Base-by-base conservation (phyloP, 2,113 vertebrate species). In the Taurulus bubalis region DNA sequence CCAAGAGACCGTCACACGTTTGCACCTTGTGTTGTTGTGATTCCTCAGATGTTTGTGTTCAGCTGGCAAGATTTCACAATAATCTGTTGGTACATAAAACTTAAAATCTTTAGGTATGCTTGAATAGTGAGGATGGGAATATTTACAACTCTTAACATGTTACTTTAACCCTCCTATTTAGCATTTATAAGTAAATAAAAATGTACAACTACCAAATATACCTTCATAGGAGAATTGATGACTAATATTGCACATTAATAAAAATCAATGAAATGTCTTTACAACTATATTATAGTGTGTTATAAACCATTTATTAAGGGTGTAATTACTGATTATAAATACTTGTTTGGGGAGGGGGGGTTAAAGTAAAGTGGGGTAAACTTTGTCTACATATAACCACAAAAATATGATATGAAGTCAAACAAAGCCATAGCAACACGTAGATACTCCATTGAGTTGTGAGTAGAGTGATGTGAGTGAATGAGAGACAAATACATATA, bases 11-110 rank as follows among this genome's bases (percentile, higher is more conserved):
- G 28, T 85, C 75, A 78, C 66, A 45, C 85, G 12, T 84, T 88
- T 82, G 83, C 87, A 86, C 77, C 68, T 82, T 91, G 69, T 92
- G 76, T 83, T 72, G 68, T 83, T 62, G 53, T 84, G 62, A 49
- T 36, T 83, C 18, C 20, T 26, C 49, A 12, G 28, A 40, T 73
- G 30, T 66, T 78, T 83, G 28, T 64, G 34, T 77, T 53, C 0
- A 15, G 63, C 6, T 2, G 56, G 14, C 66, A 56, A 0, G 2
- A 30, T 47, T 59, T 49, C 20, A n/a, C n/a, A n/a, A 38, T 26
- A 8, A 30, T 45, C 6, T 34, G n/a, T 30, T 32, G 32, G 32
- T 20, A 38, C 9, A 4, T 26, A n/a, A 55, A 70, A 22, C n/a
- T 16, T 8, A 5, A 47, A n/a, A n/a, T n/a, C n/a, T n/a, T n/a